Percentiles rank a stretch among this genome's conserved stretches.
phyloP scores from a whole-genome alignment of 2,888 invertebrate species.

The Andrena haemorrhoa region DNA sequence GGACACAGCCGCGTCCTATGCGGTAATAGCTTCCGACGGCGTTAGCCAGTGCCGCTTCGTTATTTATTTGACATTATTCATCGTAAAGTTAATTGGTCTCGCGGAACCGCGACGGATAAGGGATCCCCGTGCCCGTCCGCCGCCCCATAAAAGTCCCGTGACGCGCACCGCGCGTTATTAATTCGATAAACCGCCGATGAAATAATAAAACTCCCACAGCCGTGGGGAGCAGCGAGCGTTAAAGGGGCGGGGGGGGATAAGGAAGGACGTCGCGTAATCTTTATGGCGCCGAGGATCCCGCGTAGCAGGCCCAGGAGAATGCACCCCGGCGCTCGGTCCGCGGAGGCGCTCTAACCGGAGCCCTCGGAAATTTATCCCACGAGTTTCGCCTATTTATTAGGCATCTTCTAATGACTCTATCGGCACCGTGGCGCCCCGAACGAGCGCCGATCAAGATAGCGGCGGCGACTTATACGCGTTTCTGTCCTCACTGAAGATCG shows the following conservation, averaged over 20 bases:
- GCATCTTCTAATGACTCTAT: slow-evolving; percentile 77
- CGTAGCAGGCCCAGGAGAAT: slow-evolving; percentile 4
- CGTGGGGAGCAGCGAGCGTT: neutral
- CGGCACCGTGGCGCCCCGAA: slow-evolving; percentile 64
- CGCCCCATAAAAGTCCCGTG: neutral
- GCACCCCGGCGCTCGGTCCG: neutral
- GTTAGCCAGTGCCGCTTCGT: slow-evolving; percentile 23
- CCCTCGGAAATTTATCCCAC: slow-evolving; percentile 61
- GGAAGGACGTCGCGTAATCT: slow-evolving; percentile 27
- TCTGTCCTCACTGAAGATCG: slow-evolving; percentile 50
- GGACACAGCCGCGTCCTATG: slow-evolving; percentile 27
- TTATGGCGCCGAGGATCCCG: slow-evolving; percentile 29
- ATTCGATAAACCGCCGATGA: slow-evolving; percentile 34
- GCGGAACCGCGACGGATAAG: slow-evolving; percentile 23
- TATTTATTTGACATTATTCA: slow-evolving; percentile 53
- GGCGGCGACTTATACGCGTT: slow-evolving; percentile 72
- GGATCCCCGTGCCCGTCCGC: neutral
- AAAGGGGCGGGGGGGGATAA: neutral
- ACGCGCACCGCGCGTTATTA: slow-evolving; percentile 20
- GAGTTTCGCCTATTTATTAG: slow-evolving; percentile 74
- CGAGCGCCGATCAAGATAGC: slow-evolving; percentile 74
- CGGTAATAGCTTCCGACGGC: slow-evolving; percentile 44
- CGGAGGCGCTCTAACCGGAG: slow-evolving; percentile 8
- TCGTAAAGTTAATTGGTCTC: slow-evolving; percentile 47
- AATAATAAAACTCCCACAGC: slow-evolving; percentile 25